Evolutionary conservation across 1,140 invertebrate species (phyloP), one percentile per base, ranked within the genome.

Genomic region (Sesamia nonagrioides): DNA sequence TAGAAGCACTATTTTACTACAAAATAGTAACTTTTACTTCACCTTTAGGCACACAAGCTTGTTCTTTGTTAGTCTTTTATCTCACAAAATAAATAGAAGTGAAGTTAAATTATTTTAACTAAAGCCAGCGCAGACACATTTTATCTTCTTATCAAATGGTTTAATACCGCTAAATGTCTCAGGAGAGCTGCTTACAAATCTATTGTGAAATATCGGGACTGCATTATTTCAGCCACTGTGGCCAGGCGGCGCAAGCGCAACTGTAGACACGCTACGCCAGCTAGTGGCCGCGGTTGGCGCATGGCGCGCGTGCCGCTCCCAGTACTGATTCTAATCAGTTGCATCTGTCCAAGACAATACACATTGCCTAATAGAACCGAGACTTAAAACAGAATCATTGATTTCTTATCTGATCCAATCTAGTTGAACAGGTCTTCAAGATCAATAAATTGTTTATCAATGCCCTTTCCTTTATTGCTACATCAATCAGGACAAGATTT

Each of bases 81-180:
- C 71, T 42, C n/a, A 9, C 1, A 13, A 58, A 27, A 37, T 54
- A 73, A 73, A 73, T 58, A 73, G 11, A 58, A 73, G 17, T 42
- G 17, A 58, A 37, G 18, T 27, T 21, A 48, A 58, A 73, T 73
- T 21, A 73, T 42, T 40, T 58, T 56, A 54, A 58, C 17, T 40
- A 63, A 61, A 40, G 69, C 40, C 13, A 48, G 78, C 60, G 77
- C 66, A 79, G 69, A 79, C 78, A 76, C 69, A 21, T 63, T 82
- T 89, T 88, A 89, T 89, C 86, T 76, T 71, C 73, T 88, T 82
- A 90, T 87, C 86, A 86, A 86, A 85, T 76, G 82, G 77, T 87
- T 84, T 80, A 84, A 85, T 78, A 77, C 77, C 58, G 74, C 74
- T 78, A 77, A 80, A 71, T 79, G 77, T 87, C 86, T 76, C 79